phyloP scores from a whole-genome alignment of 2,797 vertebrate species.

The Melanitta fusca region DNA sequence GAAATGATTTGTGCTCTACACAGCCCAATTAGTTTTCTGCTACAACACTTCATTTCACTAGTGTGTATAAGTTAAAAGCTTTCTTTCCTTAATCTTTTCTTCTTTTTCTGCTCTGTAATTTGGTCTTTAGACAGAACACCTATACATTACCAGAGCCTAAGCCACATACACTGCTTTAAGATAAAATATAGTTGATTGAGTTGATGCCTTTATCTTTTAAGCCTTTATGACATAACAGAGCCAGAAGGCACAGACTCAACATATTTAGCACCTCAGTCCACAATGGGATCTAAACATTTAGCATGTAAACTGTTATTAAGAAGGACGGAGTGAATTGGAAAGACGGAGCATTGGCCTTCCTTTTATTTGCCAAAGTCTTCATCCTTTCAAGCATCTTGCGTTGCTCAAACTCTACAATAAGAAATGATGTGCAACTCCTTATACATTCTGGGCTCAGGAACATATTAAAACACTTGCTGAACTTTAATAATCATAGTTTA shows the following conservation, averaged over 20 bases:
- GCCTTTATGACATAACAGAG: neutral
- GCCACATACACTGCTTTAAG: neutral
- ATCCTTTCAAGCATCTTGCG: neutral
- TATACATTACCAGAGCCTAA: neutral
- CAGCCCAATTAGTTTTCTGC: neutral
- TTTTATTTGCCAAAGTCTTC: neutral
- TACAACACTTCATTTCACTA: neutral
- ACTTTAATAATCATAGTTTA: neutral
- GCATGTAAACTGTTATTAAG: constrained; percentile 9
- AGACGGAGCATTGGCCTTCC: neutral
- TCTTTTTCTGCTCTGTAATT: neutral
- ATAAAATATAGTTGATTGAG: neutral
- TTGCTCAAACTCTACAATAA: neutral
- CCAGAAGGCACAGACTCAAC: neutral
- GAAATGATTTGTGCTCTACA: neutral
- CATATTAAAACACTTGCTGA: neutral
- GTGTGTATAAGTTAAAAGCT: neutral
- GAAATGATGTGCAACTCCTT: neutral
- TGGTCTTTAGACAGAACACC: neutral
- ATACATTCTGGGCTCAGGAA: neutral
- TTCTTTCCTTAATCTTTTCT: neutral
- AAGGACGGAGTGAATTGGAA: neutral
- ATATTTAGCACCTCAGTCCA: neutral
- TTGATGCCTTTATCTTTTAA: neutral
- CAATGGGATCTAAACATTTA: constrained; percentile 23